Conservation (phyloP, 2,113 vertebrate genomes). For the Pygoscelis adeliae region DNA sequence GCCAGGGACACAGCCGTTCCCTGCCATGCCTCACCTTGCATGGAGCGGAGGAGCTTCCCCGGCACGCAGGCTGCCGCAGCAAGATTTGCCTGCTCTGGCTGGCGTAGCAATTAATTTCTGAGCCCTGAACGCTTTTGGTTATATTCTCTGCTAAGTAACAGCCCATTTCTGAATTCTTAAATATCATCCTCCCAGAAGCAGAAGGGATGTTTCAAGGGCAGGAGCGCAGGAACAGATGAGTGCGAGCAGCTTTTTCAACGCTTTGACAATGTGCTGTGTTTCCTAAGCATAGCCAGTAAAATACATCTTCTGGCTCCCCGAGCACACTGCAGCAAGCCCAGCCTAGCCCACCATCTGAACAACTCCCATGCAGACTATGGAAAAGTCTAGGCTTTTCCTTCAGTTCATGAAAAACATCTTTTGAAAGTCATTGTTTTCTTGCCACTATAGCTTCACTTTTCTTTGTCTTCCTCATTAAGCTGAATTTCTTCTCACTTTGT, state of each 20-base stretch:
- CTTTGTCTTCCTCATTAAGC: not conserved
- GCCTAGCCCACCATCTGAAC: not conserved
- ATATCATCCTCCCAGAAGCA: not conserved
- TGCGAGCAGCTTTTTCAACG: not conserved
- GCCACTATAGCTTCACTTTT: not conserved
- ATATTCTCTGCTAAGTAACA: not conserved
- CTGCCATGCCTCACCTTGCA: not conserved
- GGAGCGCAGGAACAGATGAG: not conserved
- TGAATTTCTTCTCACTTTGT: not conserved
- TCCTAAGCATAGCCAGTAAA: not conserved
- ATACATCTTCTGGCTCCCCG: not conserved
- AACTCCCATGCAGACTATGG: not conserved
- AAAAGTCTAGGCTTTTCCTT: not conserved
- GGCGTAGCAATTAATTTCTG: not conserved
- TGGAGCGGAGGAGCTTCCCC: not conserved
- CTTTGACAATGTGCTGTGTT: not conserved
- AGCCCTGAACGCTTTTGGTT: not conserved
- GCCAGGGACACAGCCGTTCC: not conserved
- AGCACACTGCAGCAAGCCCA: not conserved
- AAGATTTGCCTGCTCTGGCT: rapidly evolving
- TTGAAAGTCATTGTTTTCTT: not conserved
- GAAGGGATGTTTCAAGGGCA: conserved; percentile 1
- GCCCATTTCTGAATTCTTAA: not conserved
- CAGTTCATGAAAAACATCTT: not conserved
- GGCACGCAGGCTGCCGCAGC: not conserved